phyloP scores from a whole-genome alignment of 2,888 invertebrate genomes.

The Thalpophila matura region DNA sequence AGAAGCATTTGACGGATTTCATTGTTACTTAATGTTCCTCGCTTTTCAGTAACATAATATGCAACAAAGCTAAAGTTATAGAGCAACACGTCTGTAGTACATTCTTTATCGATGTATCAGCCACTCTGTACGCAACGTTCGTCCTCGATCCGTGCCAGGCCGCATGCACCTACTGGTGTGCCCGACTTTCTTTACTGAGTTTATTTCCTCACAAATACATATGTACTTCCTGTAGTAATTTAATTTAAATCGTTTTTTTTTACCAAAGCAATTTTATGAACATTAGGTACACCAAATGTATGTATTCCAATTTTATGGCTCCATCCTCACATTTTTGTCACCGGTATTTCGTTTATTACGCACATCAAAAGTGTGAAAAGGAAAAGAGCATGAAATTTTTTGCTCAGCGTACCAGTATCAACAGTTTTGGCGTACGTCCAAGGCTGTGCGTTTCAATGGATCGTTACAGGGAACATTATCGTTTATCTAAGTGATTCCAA shows the following conservation, averaged over 20 bases:
- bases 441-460: conserved; percentile 80
- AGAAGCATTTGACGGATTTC: conserved; percentile 23
- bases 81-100: conserved; percentile 69
- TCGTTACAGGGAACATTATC: conserved; percentile 74
- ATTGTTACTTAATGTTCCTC: conserved; percentile 35
- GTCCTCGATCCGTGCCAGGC: conserved; percentile 50
- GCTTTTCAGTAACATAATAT: conserved; percentile 56
- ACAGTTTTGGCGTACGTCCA: conserved; percentile 78
- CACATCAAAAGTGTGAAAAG: conserved; percentile 23
- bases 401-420: conserved; percentile 70
- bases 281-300: no score
- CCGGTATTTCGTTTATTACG: not conserved
- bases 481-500: conserved; percentile 67
- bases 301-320: no score
- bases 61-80: conserved; percentile 70
- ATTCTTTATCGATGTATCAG: conserved; percentile 78
- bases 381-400: conserved; percentile 34
- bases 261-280: not conserved
- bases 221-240: conserved; percentile 20
- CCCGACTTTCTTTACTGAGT: conserved; percentile 56
- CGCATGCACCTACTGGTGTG: conserved; percentile 55
- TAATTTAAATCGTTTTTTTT: not conserved
- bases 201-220: conserved; percentile 38
- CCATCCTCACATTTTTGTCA: not conserved
- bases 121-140: conserved; percentile 51